Base-by-base conservation (phyloP, 2,797 vertebrate genomes). In the Meda fulgida region DNA sequence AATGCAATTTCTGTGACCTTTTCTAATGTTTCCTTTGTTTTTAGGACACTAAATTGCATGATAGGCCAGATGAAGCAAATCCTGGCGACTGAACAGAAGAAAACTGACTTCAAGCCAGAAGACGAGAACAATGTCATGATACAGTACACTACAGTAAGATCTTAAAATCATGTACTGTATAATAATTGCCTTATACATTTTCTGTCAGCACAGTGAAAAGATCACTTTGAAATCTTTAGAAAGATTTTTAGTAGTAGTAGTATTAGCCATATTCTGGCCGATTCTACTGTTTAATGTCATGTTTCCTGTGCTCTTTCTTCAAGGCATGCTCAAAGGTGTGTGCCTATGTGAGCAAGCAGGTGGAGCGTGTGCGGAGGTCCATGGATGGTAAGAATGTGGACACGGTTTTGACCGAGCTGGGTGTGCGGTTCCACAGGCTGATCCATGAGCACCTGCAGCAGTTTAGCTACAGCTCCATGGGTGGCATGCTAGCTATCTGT, bases 351-450 rank as follows among this genome's bases (percentile, higher is more conserved):
- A 96, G 96, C 89, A 97, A 97, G 83, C 98, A 99, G 93, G 97
- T 99, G 92, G 97, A 99, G 89, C 97, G 98, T 63, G 97, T 99
- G 69, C 95, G 97, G 76, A 97, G 96, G 88, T 99, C 98, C 86
- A 99, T 99, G 98, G 98, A 99, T 84, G 98, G 98, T 48, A 99
- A 99, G 91, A 99, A 99, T 1, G 98, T 99, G 89, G 98, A 99
- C 93, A 98, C 98, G 0, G 98, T 99, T 90, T 92, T 99, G 93
- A 97, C 97, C 83, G 98, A 99, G 91, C 88, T 99, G 84, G 98
- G 98, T 51, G 96, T 99, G 81, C 97, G 98, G 87, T 99, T 99
- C 93, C 98, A 99, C 92, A 95, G 98, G 46, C 97, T 99, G 85
- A 96, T 98, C 91, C 98, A 97, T 5, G 98, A 99, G 85, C 98